Conservation (phyloP, 2,888 invertebrate genomes). For the Lasioglossum pauxillum region DNA sequence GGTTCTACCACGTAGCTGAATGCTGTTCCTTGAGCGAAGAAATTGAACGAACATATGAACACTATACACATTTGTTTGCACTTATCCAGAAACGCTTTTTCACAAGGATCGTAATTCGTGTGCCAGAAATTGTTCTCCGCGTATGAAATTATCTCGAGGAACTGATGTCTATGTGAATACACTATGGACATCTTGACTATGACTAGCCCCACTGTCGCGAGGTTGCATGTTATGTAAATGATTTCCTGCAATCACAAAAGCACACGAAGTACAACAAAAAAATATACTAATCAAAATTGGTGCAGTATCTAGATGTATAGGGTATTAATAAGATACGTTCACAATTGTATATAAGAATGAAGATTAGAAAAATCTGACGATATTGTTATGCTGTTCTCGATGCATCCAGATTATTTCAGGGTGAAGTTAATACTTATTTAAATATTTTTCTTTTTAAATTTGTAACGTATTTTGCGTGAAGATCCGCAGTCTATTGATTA, state of each 20-base stretch:
- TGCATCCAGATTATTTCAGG: no score
- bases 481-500: no score
- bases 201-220: not conserved
- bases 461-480: no score
- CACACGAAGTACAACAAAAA: not conserved
- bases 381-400: no score
- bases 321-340: no score
- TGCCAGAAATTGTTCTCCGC: not conserved
- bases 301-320: not conserved
- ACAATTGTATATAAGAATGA: no score
- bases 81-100: not conserved
- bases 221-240: not conserved
- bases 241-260: not conserved
- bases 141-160: not conserved
- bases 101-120: slow-evolving; percentile 40
- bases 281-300: not conserved
- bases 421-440: no score
- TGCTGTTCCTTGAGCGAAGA: slow-evolving; percentile 39
- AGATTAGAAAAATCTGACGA: no score
- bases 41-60: slow-evolving; percentile 46
- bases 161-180: not conserved
- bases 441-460: no score
- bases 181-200: not conserved
- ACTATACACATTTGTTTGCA: slow-evolving; percentile 29
- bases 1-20: slow-evolving; percentile 27